Base-by-base conservation (phyloP, 2,888 invertebrate genomes). In the Drosophila paramelanica region DNA sequence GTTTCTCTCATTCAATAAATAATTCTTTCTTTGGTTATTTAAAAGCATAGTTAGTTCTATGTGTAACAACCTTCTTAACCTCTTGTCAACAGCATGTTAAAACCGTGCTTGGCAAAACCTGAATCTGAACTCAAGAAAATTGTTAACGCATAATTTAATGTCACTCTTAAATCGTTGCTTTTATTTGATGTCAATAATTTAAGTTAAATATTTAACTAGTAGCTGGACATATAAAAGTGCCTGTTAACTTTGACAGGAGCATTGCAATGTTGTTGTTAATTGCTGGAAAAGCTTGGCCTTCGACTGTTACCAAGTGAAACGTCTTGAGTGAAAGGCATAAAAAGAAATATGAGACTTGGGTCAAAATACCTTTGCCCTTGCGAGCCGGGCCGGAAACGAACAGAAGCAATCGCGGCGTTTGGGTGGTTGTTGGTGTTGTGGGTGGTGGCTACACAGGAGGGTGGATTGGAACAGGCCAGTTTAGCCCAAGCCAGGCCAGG, bases 391-490 rank as follows among this genome's bases (percentile, higher is more conserved):
- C 13, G 10, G 27, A 31, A 41, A 49, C 14, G 33, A 42, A 49
- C 41, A 56, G 59, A 43, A 59, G 58, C 57, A 67, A 60, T 56
- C 36, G 20, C 55, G 43, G 42, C 23, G 20, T 36, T 41, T 41
- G 46, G 62, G 42, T 41, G 47, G 49, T 52, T 49, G 57, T 1
- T 4, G 23, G 23, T 23, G 23, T 23, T 3, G 41, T 50, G 57
- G 49, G 41, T 23, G 38, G 36, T 50, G 57, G 51, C 13, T 13
- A 27, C 13, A 33, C 11, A 17, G 43, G 47, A 27, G 55, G 51
- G 73, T 59, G 62, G 67, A 23, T 20, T 71, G 65, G 49, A 11
- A 25, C 25, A 39, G 66, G 49, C n/a, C 50, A 47, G 27, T 13
- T 14, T 17, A 17, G 51, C 39, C 43, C 33, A 46, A 46, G 61